Conservation (phyloP, 2,888 invertebrate species). For the Helleia helle region DNA sequence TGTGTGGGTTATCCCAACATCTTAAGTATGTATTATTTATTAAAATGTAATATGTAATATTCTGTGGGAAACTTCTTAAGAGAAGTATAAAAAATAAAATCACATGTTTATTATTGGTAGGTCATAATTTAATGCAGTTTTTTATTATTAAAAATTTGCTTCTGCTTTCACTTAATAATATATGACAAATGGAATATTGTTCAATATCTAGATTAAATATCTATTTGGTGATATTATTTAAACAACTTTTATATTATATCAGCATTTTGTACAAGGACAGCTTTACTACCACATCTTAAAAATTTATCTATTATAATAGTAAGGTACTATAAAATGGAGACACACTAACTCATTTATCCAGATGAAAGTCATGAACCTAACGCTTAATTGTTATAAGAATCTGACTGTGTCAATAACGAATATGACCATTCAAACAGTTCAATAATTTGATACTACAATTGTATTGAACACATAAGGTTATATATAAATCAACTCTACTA, state of each 20-base stretch:
- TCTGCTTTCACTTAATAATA: slow-evolving; percentile 67
- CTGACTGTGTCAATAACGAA: slow-evolving; percentile 9
- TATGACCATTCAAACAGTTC: neutral
- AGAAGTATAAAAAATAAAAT: slow-evolving; percentile 34
- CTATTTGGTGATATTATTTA: slow-evolving; percentile 68
- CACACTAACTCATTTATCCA: slow-evolving; percentile 17
- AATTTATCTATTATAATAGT: slow-evolving; percentile 34
- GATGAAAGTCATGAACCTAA: slow-evolving; percentile 11
- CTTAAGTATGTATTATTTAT: too few species aligned
- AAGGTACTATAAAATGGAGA: slow-evolving; percentile 39
- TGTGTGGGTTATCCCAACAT: too few species aligned
- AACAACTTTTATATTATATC: slow-evolving; percentile 72
- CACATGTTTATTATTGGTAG: slow-evolving; percentile 62
- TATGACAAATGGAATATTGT: slow-evolving; percentile 74
- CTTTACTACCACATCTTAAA: slow-evolving; percentile 42
- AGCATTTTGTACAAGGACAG: slow-evolving; percentile 61
- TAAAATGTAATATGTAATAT: too few species aligned
- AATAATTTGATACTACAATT: neutral
- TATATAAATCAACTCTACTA: neutral
- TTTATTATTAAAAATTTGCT: slow-evolving; percentile 66
- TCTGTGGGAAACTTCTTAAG: too few species aligned
- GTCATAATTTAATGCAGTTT: slow-evolving; percentile 73
- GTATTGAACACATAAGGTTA: slow-evolving; percentile 6
- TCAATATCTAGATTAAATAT: slow-evolving; percentile 69
- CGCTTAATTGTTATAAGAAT: slow-evolving; percentile 9